Conservation (phyloP, 2,888 invertebrate species). For the Cerceris rybyensis region DNA sequence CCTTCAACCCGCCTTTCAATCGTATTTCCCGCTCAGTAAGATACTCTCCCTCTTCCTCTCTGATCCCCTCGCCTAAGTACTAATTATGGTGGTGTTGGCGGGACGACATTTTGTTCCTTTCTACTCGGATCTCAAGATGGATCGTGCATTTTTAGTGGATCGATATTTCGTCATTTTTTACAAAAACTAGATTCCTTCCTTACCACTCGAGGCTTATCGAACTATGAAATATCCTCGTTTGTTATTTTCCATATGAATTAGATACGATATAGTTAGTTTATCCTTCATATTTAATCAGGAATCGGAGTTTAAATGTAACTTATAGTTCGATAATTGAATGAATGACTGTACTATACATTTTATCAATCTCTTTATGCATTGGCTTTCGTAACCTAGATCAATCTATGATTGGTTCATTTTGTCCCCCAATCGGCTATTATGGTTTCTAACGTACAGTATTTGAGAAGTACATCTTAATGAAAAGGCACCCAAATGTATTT, state of each 20-base stretch:
- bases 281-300: not conserved
- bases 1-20: constrained; percentile 63
- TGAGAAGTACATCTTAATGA: not conserved
- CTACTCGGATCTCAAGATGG: constrained; percentile 74
- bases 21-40: constrained; percentile 70
- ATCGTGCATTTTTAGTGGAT: constrained; percentile 63
- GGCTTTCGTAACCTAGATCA: not conserved
- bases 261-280: not conserved
- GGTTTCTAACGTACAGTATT: not conserved
- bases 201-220: constrained; percentile 38
- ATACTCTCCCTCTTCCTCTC: constrained; percentile 48
- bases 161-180: constrained; percentile 49
- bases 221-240: not conserved
- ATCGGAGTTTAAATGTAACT: not conserved
- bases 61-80: constrained; percentile 54
- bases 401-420: not conserved
- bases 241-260: not conserved
- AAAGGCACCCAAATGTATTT: not conserved
- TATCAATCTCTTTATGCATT: not conserved
- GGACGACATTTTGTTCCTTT: constrained; percentile 80
- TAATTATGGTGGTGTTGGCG: constrained; percentile 79
- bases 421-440: not conserved
- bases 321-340: not conserved
- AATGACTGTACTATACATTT: not conserved
- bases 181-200: constrained; percentile 41